phyloP scores from a whole-genome alignment of 2,888 invertebrate genomes.

The Ophion slaviceki region DNA sequence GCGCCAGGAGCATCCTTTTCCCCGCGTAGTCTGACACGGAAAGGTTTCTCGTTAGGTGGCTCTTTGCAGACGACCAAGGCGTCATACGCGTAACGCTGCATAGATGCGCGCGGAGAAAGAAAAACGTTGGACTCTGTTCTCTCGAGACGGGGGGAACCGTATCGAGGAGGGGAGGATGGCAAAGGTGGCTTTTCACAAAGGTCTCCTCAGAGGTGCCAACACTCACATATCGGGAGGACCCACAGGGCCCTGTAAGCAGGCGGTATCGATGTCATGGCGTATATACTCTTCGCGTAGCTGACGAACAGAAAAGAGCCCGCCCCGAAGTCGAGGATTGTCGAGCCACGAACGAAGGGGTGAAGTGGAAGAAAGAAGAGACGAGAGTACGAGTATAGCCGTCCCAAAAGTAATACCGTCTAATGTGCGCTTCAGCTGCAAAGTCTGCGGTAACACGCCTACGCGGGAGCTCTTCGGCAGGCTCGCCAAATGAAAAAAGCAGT shows the following conservation, averaged over 20 bases:
- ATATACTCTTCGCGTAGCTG: constrained; percentile 19
- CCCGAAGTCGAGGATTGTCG: constrained; percentile 59
- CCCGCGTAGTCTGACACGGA: constrained; percentile 15
- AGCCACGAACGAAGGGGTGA: constrained; percentile 16
- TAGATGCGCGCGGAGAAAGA: constrained; percentile 8
- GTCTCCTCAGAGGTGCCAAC: constrained; percentile 10
- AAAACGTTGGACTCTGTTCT: constrained; percentile 50
- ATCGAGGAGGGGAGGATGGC: constrained; percentile 42
- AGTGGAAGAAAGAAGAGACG: neutral
- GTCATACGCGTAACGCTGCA: neutral
- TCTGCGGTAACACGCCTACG: constrained; percentile 44
- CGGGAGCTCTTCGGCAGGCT: constrained; percentile 48
- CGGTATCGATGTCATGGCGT: no score
- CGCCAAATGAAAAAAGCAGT: constrained; percentile 70
- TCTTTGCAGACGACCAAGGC: constrained; percentile 23
- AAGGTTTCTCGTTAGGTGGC: constrained; percentile 36
- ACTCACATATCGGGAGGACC: constrained; percentile 13
- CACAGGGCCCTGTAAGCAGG: no score
- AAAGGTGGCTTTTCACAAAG: constrained; percentile 31
- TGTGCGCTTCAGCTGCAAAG: constrained; percentile 71
- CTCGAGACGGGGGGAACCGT: constrained; percentile 48
- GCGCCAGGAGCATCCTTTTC: neutral
- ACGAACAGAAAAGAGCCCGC: constrained; percentile 43
- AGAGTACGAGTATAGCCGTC: constrained; percentile 62
- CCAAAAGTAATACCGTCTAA: constrained; percentile 77